phyloP scores from a whole-genome alignment of 2,113 vertebrate species.

The Cnemophilus loriae region DNA sequence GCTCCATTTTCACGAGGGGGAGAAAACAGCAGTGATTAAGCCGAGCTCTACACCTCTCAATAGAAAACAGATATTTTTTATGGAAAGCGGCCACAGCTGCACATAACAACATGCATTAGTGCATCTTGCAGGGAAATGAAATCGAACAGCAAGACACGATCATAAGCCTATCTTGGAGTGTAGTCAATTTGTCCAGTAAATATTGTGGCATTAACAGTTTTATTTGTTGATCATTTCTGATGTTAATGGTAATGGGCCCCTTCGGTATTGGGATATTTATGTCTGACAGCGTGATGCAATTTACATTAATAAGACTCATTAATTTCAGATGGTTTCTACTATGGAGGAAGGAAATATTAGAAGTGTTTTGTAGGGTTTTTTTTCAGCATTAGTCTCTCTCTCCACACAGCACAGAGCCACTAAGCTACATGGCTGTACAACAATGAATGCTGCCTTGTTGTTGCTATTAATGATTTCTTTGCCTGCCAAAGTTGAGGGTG shows the following conservation, averaged over 20 bases:
- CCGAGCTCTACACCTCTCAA: conserved; percentile 9
- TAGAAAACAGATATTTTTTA: conserved; percentile 56
- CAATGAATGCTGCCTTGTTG: conserved; percentile 50
- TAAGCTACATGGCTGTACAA: not conserved
- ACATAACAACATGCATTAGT: conserved; percentile 59
- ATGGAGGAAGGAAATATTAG: conserved; percentile 50
- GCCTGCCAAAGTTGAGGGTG: not conserved
- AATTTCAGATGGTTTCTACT: conserved; percentile 65
- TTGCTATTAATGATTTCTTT: conserved; percentile 45
- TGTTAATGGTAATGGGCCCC: conserved; percentile 64
- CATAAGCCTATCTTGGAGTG: conserved; percentile 41
- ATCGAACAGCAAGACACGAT: conserved; percentile 36
- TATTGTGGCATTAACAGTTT: conserved; percentile 57
- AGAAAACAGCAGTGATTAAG: conserved; percentile 41
- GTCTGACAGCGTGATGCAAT: conserved; percentile 57
- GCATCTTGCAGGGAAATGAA: conserved; percentile 67
- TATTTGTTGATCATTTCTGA: conserved; percentile 68
- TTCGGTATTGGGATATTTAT: conserved; percentile 65
- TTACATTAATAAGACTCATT: conserved; percentile 70
- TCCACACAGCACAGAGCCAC: not conserved
- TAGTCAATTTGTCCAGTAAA: conserved; percentile 66
- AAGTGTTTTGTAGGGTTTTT: not conserved
- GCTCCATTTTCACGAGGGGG: not conserved
- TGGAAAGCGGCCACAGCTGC: conserved; percentile 55
- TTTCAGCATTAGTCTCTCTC: not conserved